Evolutionary conservation across 1,140 invertebrate genomes (phyloP).

Genomic region (Atopsyche davidsoni): DNA sequence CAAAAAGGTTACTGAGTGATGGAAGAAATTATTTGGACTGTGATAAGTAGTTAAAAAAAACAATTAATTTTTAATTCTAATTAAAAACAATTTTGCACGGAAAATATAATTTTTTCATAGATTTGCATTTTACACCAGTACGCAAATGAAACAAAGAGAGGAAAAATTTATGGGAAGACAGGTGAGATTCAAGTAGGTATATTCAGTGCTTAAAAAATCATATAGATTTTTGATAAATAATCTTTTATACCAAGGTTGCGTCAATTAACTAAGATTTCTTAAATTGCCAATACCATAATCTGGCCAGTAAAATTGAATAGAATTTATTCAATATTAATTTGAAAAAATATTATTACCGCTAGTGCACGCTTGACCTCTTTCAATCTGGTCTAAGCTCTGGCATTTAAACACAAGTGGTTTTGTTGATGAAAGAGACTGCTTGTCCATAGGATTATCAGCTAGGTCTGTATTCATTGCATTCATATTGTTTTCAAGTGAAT

Average conservation of each 20-base stretch:
- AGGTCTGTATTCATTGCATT: conserved; percentile 9
- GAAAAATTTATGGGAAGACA: neutral
- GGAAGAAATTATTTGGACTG: too few species aligned
- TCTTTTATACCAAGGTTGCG: too few species aligned
- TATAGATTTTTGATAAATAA: too few species aligned
- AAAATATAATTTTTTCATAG: neutral
- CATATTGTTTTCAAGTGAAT: conserved; percentile 18
- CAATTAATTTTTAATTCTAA: conserved; percentile 1
- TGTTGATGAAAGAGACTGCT: neutral
- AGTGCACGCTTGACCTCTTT: conserved; percentile 48
- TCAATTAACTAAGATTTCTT: too few species aligned
- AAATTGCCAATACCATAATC: too few species aligned
- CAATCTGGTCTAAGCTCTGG: conserved; percentile 49
- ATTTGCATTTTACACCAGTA: neutral
- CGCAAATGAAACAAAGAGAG: neutral
- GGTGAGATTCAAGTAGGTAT: too few species aligned
- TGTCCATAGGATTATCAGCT: conserved; percentile 7
- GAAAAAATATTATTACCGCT: conserved; percentile 40
- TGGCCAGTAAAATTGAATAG: neutral
- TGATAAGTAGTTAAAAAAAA: too few species aligned
- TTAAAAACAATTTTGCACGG: conserved; percentile 1
- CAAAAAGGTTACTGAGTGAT: too few species aligned
- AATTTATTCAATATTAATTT: neutral
- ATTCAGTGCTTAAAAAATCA: too few species aligned
- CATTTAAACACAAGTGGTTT: conserved; percentile 46